phyloP scores from a whole-genome alignment of 2,888 invertebrate genomes.

The Volucella zonaria region DNA sequence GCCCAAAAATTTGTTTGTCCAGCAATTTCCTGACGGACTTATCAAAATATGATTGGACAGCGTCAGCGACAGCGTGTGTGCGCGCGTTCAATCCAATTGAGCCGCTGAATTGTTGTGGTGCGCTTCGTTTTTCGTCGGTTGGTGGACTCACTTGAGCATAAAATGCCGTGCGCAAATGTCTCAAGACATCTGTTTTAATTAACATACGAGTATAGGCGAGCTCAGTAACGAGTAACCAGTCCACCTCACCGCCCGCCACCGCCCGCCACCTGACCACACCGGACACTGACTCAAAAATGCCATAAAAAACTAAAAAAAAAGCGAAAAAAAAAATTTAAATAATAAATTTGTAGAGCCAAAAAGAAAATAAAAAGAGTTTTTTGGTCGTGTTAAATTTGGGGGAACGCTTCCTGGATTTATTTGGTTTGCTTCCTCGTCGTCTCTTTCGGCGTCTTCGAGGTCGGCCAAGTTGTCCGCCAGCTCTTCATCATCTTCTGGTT shows the following conservation, averaged over 20 bases:
- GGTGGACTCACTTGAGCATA: constrained; percentile 66
- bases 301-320: constrained; percentile 14
- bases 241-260: too few relatives aligned
- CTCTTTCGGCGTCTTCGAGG: constrained; percentile 1
- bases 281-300: not conserved
- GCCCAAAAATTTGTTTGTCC: constrained; percentile 33
- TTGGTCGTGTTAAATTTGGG: constrained; percentile 67
- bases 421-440: constrained; percentile 19
- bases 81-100: constrained; percentile 62
- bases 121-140: not conserved
- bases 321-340: constrained; percentile 35
- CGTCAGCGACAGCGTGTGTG: constrained; percentile 26
- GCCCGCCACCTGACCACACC: not conserved
- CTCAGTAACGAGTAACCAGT: constrained; percentile 4
- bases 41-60: constrained; percentile 60
- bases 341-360: constrained; percentile 63
- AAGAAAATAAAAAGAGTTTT: not conserved
- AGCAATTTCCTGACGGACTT: constrained; percentile 38
- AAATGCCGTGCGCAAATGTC: constrained; percentile 70
- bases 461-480: not conserved
- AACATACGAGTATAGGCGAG: constrained; percentile 56
- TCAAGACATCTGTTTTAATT: constrained; percentile 74
- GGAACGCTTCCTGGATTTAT: constrained; percentile 72
- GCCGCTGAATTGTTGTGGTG: constrained; percentile 37
- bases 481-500: constrained; percentile 11